Percentiles rank a stretch among this genome's conserved stretches.
Conservation (phyloP, 2,888 invertebrate species). For the Cephus sareptanus region DNA sequence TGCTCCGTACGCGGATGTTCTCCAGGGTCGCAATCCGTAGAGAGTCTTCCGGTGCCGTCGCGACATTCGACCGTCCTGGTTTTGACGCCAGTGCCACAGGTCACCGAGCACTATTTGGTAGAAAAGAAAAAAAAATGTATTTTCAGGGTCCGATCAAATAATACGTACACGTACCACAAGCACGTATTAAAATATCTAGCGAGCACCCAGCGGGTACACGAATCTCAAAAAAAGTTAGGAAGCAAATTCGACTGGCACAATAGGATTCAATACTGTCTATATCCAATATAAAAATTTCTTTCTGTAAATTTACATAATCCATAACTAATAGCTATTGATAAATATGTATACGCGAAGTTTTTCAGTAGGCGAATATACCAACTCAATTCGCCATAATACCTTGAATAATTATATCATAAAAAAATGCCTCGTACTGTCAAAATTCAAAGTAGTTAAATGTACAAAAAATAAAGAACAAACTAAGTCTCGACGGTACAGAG, state of each 20-base stretch:
- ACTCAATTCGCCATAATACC: neutral
- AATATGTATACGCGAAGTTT: neutral
- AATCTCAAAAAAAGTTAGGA: neutral
- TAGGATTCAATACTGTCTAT: neutral
- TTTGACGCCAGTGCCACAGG: conserved; percentile 89
- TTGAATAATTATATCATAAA: too few species aligned
- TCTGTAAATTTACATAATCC: neutral
- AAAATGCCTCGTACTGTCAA: too few species aligned
- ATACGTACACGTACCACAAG: neutral
- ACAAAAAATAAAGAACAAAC: too few species aligned
- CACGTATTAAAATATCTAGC: neutral
- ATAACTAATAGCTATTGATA: neutral
- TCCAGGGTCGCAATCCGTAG: conserved; percentile 73
- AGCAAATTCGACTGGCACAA: neutral
- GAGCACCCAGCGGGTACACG: neutral
- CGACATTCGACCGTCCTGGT: conserved; percentile 85
- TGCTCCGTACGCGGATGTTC: conserved; percentile 78
- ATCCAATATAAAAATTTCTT: neutral
- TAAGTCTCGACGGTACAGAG: too few species aligned
- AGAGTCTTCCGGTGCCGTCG: conserved; percentile 64
- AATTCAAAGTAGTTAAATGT: too few species aligned
- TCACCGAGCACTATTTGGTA: conserved; percentile 86
- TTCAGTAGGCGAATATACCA: neutral
- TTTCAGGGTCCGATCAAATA: neutral
- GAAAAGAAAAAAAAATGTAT: neutral